Conservation (phyloP, 2,113 vertebrate genomes). For the Mesembrinibis cayennensis region DNA sequence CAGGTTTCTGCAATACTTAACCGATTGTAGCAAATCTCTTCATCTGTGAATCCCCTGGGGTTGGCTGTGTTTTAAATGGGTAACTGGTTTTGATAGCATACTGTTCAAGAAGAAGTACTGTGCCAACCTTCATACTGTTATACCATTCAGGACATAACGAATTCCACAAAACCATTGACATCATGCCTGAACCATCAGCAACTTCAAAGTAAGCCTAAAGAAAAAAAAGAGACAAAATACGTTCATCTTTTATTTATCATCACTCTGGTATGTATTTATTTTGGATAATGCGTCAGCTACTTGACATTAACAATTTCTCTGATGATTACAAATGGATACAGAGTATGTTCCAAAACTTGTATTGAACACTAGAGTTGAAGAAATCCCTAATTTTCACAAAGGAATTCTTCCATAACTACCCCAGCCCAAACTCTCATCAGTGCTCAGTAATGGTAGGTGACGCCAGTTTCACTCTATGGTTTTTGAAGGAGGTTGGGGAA, state of each 20-base stretch:
- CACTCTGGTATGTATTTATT: background rate
- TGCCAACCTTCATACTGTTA: slow-evolving; percentile 81
- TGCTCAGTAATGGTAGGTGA: background rate
- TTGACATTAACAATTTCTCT: background rate
- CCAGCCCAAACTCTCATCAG: background rate
- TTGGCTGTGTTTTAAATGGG: slow-evolving; percentile 79
- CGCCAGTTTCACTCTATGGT: fast-evolving
- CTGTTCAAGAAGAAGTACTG: slow-evolving; percentile 84
- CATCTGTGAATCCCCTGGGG: slow-evolving; percentile 79
- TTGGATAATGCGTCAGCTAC: background rate
- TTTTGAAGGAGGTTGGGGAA: background rate
- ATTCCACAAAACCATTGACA: slow-evolving; percentile 92
- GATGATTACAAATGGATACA: background rate
- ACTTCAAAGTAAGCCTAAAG: slow-evolving; percentile 90
- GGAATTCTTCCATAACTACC: background rate
- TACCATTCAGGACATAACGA: slow-evolving; percentile 90
- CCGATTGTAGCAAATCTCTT: slow-evolving; percentile 82
- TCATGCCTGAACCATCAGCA: slow-evolving; percentile 87
- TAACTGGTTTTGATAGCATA: slow-evolving; percentile 85
- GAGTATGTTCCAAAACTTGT: background rate
- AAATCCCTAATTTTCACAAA: background rate
- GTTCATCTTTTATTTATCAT: background rate
- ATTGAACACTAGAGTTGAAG: background rate
- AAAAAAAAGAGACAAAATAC: background rate
- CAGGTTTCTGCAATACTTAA: slow-evolving; percentile 71